Evolutionary conservation across 2,113 vertebrate species (phyloP).

Genomic region (Taxidea taxus): DNA sequence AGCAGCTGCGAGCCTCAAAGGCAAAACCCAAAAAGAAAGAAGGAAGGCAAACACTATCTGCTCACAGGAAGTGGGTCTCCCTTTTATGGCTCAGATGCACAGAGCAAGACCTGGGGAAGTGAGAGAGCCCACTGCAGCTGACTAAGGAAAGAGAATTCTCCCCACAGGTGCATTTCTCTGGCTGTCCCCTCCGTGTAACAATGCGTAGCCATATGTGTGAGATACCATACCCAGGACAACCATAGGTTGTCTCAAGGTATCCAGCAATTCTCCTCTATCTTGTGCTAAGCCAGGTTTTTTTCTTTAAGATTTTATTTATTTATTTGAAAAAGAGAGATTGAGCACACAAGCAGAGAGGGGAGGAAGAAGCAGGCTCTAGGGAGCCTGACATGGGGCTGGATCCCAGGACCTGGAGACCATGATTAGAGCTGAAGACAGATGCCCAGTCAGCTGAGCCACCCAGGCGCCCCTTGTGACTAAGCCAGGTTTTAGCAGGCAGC

Average conservation of each 20-base stretch:
- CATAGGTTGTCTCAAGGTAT: not conserved
- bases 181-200: not conserved
- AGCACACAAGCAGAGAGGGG: not conserved
- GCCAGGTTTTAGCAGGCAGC: not conserved
- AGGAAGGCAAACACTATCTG: not conserved
- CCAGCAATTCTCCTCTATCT: not conserved
- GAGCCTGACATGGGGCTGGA: not conserved
- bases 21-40: not conserved
- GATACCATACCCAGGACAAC: too few relatives aligned
- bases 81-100: not conserved
- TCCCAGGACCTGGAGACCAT: not conserved
- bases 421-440: not conserved
- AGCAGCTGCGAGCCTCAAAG: not conserved
- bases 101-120: not conserved
- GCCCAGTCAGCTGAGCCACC: not conserved
- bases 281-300: not conserved
- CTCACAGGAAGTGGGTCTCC: not conserved
- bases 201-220: not conserved
- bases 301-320: too few relatives aligned
- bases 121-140: not conserved
- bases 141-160: not conserved
- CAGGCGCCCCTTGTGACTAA: not conserved
- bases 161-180: not conserved
- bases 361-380: not conserved
- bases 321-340: not conserved